Evolutionary conservation across 1,140 invertebrate genomes (phyloP), one percentile per base, ranked within the genome.

Genomic region (Lethocerus indicus): DNA sequence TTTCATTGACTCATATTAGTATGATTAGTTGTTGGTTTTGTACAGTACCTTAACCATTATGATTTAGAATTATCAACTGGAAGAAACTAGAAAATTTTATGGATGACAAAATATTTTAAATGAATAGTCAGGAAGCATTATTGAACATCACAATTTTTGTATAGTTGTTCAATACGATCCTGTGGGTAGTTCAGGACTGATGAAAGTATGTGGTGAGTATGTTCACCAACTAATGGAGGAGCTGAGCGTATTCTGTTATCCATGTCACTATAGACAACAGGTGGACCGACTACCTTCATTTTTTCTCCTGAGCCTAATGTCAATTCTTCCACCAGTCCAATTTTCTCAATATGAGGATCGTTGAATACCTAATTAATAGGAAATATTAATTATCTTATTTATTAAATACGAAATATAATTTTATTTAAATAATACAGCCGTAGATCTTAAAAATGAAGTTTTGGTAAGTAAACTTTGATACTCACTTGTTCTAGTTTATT

Each of bases 141-240:
- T 37, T 49, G 20, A 46, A 81, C 65, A 56, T 78, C 61, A 57
- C 71, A 68, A 49, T 70, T 57, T 27, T 60, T 51, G 57, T 63
- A 69, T 23, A 86, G 67, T 45, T 57, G 57, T 20, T 73, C 50
- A 58, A 90, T 75, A 60, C 74, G 68, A 16, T 69, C 59, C 25
- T 75, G 64, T 47, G 69, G 64, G 59, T 81, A 85, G n/a, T 75
- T 70, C 39, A 94, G 64, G 40, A 90, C 59, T 50, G 76, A 60
- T 45, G 63, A 65, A 26, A 96, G 68, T 37, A 96, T 71, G 60
- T 84, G 71, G 36, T 68, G 61, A 1, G 92, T 96, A 59, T 97
- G 90, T 65, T 96, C 74, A 1, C 90, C 93, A 23, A 94, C 67
- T 23, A 68, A 61, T 0, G 92, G 92, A 14, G 92, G 90, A n/a